Conservation (phyloP, 2,888 invertebrate species). For the Thymelicus acteon region DNA sequence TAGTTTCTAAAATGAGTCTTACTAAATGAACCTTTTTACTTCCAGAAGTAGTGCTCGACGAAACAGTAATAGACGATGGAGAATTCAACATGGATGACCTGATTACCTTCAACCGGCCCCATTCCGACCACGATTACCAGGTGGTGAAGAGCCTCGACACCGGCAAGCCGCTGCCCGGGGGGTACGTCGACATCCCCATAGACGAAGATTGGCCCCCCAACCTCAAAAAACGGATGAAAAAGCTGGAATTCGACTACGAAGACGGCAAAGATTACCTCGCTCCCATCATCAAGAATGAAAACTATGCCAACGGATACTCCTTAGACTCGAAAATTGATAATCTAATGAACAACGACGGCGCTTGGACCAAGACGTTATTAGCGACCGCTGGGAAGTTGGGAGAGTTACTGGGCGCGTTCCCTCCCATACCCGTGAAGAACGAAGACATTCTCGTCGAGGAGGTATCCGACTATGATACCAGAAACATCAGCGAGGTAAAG, state of each 20-base stretch:
- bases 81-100: slow-evolving; percentile 86
- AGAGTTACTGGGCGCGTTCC: slow-evolving; percentile 67
- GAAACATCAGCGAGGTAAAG: slow-evolving; percentile 70
- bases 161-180: slow-evolving; percentile 60
- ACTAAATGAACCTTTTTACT: slow-evolving; percentile 32
- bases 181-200: slow-evolving; percentile 84
- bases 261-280: slow-evolving; percentile 72
- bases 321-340: slow-evolving; percentile 58
- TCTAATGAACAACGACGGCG: slow-evolving; percentile 47
- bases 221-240: slow-evolving; percentile 77
- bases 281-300: slow-evolving; percentile 74
- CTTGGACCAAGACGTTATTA: slow-evolving; percentile 64
- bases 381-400: slow-evolving; percentile 73
- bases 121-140: slow-evolving; percentile 80
- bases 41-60: slow-evolving; percentile 74
- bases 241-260: slow-evolving; percentile 71
- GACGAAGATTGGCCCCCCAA: slow-evolving; percentile 86
- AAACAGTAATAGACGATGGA: slow-evolving; percentile 83
- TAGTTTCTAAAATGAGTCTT: no score
- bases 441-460: slow-evolving; percentile 75
- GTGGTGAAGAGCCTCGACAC: slow-evolving; percentile 65
- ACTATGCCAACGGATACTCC: slow-evolving; percentile 68
- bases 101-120: slow-evolving; percentile 81
- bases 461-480: slow-evolving; percentile 69
- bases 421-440: slow-evolving; percentile 71